Conservation (phyloP, 30 jellyfish, hydroid and myxozoan genomes). For the Aurelia aurita complex sp. Pacific region DNA sequence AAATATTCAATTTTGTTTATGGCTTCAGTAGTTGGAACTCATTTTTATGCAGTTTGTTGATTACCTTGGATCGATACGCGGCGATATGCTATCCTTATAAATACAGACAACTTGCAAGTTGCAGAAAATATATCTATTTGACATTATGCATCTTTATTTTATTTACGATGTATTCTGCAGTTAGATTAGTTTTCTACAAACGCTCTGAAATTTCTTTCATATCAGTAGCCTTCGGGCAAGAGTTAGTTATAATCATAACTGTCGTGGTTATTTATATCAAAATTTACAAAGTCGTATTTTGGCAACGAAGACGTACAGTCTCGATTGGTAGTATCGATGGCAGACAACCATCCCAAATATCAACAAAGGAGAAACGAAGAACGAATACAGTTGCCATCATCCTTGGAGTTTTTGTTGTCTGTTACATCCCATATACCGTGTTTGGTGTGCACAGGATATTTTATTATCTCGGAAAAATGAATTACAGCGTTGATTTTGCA, state of each 20-base stretch:
- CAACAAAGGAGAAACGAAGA: neutral
- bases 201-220: slow-evolving; percentile 6
- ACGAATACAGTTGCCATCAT: slow-evolving; percentile 22
- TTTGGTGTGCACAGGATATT: neutral
- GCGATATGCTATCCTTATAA: slow-evolving; percentile 53
- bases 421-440: slow-evolving; percentile 24
- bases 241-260: slow-evolving; percentile 16
- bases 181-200: slow-evolving; percentile 17
- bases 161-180: slow-evolving; percentile 6
- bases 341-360: neutral
- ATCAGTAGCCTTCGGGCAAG: slow-evolving; percentile 19
- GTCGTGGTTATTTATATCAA: slow-evolving; percentile 21
- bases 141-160: slow-evolving; percentile 2
- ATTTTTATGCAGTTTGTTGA: slow-evolving; percentile 27
- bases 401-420: neutral
- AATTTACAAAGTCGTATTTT: slow-evolving; percentile 26
- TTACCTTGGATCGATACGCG: slow-evolving; percentile 44
- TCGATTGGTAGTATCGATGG: neutral
- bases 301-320: neutral
- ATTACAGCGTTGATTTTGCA: slow-evolving; percentile 15
- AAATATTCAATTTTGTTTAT: slow-evolving; percentile 18
- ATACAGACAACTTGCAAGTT: slow-evolving; percentile 15
- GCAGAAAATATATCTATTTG: slow-evolving; percentile 5
- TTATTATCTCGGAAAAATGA: neutral
- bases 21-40: slow-evolving; percentile 50